Conservation (phyloP, 2,888 invertebrate genomes). For the Schrankia costaestrigalis region DNA sequence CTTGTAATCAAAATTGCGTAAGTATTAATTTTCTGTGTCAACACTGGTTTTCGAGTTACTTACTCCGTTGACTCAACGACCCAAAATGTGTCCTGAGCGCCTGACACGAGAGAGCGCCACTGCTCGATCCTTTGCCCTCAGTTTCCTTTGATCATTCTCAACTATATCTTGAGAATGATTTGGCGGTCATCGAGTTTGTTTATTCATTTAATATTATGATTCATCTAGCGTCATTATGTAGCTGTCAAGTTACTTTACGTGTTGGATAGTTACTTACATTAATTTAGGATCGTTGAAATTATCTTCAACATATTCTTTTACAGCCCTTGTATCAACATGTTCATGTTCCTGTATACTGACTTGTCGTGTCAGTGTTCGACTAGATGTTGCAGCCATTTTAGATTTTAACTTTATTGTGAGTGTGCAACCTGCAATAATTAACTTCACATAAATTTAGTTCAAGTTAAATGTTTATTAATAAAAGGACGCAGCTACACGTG, state of each 20-base stretch:
- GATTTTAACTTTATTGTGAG: constrained; percentile 71
- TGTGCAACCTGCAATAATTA: constrained; percentile 56
- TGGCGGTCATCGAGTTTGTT: too few species aligned
- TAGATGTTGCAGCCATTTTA: constrained; percentile 32
- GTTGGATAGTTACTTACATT: constrained; percentile 51
- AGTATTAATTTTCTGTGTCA: neutral
- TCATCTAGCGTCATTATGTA: neutral
- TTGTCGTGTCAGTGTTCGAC: constrained; percentile 3
- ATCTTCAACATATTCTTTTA: constrained; percentile 52
- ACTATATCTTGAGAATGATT: too few species aligned
- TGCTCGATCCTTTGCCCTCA: too few species aligned
- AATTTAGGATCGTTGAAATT: constrained; percentile 55
- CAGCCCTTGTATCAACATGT: constrained; percentile 6
- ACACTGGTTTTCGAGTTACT: neutral
- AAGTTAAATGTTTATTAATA: neutral
- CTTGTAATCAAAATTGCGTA: too few species aligned
- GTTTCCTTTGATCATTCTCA: too few species aligned
- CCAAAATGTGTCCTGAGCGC: too few species aligned
- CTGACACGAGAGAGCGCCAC: too few species aligned
- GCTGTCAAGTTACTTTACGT: neutral
- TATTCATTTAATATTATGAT: too few species aligned
- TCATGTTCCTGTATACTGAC: constrained; percentile 23
- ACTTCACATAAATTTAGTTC: neutral
- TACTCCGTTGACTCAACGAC: too few species aligned
- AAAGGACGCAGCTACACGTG: neutral